Percentiles rank a stretch among this genome's conserved stretches.
These are phyloP conservation scores for Trichonephila clavipes DNA, from an alignment of 1,140 invertebrate genomes.

Conservation along the genomic window DNA sequence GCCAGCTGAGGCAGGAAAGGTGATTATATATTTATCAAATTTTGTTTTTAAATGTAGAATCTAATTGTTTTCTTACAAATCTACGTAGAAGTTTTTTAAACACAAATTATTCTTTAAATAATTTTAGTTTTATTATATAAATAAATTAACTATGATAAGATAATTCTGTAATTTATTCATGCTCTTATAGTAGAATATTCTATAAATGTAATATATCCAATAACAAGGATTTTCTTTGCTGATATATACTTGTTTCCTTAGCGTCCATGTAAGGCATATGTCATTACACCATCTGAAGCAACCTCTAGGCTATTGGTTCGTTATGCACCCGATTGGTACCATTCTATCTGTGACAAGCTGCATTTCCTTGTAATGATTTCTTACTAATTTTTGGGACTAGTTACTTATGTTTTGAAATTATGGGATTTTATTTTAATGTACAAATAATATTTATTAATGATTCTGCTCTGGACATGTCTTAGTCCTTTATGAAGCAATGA, in stretches of 20 bases:
- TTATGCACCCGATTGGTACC: background rate
- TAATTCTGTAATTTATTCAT: no score
- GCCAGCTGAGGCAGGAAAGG: background rate
- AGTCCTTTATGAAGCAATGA: background rate
- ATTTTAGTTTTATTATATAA: no score
- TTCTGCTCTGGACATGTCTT: background rate
- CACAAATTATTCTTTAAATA: no score
- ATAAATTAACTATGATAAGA: no score
- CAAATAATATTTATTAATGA: background rate
- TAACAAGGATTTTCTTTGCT: background rate
- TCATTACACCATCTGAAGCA: background rate
- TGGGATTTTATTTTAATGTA: background rate
- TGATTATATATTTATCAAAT: background rate
- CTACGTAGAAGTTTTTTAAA: no score
- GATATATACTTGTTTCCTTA: background rate
- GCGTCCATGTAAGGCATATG: background rate
- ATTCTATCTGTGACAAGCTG: background rate
- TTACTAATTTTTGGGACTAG: background rate
- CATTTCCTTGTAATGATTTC: conserved; percentile 27
- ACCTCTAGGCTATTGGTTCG: background rate
- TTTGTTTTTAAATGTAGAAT: background rate
- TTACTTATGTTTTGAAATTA: background rate
- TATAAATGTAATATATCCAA: no score
- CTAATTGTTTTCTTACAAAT: no score
- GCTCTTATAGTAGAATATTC: no score